A percentile compares a stretch with the other conserved stretches of the same genome.
These are phyloP conservation scores for Metalampra italica DNA, from an alignment of 2,888 invertebrate genomes.

Conservation along the genomic window DNA sequence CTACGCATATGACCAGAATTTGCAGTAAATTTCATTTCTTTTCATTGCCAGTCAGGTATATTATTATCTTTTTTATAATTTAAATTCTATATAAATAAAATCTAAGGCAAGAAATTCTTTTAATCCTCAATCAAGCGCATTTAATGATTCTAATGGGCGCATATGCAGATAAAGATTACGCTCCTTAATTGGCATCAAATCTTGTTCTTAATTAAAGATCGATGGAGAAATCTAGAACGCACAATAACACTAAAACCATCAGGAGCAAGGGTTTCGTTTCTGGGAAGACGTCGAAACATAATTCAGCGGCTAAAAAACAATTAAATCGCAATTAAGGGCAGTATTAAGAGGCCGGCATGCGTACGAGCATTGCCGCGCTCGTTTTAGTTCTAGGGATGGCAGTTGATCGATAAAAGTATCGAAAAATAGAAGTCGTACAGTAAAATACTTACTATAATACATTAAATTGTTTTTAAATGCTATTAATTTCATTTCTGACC, in stretches of 20 bases:
- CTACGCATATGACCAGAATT: too few species aligned
- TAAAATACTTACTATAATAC: too few species aligned
- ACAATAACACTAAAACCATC: slow-evolving; percentile 28
- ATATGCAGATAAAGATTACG: slow-evolving; percentile 2
- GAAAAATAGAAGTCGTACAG: slow-evolving; percentile 15
- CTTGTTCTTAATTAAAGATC: slow-evolving; percentile 25
- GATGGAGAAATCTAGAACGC: slow-evolving; percentile 37
- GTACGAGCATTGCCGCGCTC: slow-evolving; percentile 47
- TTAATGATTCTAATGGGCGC: neutral
- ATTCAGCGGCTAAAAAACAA: slow-evolving; percentile 68
- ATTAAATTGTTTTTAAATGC: too few species aligned
- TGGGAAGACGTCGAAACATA: slow-evolving; percentile 51
- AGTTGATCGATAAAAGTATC: slow-evolving; percentile 15
- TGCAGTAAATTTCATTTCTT: too few species aligned
- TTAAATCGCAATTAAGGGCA: slow-evolving; percentile 73
- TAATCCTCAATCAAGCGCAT: neutral
- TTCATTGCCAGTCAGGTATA: too few species aligned
- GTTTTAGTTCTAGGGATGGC: slow-evolving; percentile 34
- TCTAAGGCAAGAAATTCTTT: too few species aligned
- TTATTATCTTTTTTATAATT: too few species aligned
- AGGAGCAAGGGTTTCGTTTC: slow-evolving; percentile 39
- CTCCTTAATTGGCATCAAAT: slow-evolving; percentile 6
- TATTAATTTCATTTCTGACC: too few species aligned
- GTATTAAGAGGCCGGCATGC: slow-evolving; percentile 67
- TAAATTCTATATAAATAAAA: too few species aligned